Evolutionary conservation across 1,140 invertebrate species (phyloP), one percentile per base, ranked within the genome.

Genomic region (Caerostris extrusa): DNA sequence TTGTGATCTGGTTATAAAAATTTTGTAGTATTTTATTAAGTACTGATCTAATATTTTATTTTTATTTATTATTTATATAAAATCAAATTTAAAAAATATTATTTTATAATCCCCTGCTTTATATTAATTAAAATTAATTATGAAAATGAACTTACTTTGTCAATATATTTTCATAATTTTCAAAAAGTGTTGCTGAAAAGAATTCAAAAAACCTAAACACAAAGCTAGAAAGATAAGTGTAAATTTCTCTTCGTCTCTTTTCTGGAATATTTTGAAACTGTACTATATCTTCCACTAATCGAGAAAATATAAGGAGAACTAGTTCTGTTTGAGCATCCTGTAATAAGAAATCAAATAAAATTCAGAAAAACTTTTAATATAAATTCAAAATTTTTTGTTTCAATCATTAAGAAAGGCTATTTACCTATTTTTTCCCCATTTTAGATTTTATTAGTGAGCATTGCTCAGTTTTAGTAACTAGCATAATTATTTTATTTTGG

Each of bases 221-320:
- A 94, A 98, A 98, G 61, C 97, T 97, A 0, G 97, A 98, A 0
- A 99, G 96, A 0, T 98, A 98, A 96, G 98, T 98, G 95, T 98
- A 98, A 95, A 99, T 98, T 95, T 99, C 98, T 95, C 98, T 98
- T 77, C 98, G 97, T 85, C 98, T 96, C 95, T 98, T 98, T 95
- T 95, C 95, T 77, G 96, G 95, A 34, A 88, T 3, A 88, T 87
- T 90, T 14, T 83, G 98, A 94, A 99, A 96, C 10, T 98, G 97
- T 7, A 98, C 98, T 87, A 99, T 98, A 96, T 99, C 98, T 96
- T 99, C 98, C 14, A 98, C 98, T 7, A 99, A 96, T 82, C 98
- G 96, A 3, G 98, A 96, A 95, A 99, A 98, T 1, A 99, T 97
- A 92, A 98, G 96, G 12, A 99, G 96, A 17, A 99, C 98, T 58